phyloP scores from a whole-genome alignment of 2,113 vertebrate species.

The Neopipo cinnamomea region DNA sequence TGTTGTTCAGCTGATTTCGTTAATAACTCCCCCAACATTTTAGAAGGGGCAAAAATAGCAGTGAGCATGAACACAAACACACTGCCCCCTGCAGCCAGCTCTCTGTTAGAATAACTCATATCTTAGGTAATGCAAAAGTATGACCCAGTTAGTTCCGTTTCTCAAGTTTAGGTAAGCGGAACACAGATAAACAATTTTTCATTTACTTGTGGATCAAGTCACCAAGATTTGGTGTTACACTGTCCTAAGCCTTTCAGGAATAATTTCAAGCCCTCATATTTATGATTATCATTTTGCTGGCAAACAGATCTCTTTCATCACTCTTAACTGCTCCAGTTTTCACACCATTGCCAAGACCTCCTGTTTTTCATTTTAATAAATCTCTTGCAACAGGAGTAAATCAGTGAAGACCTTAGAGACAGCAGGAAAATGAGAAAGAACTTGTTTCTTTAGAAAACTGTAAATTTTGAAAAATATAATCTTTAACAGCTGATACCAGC shows the following conservation, averaged over 20 bases:
- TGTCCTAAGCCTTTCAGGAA: neutral
- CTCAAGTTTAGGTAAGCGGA: neutral
- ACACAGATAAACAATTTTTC: neutral
- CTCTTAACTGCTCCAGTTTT: neutral
- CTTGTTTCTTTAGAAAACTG: neutral
- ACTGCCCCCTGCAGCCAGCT: neutral
- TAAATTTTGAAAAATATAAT: neutral
- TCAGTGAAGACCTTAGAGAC: neutral
- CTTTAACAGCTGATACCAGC: neutral
- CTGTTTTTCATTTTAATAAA: neutral
- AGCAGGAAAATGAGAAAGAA: neutral
- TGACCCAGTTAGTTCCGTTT: neutral
- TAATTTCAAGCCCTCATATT: neutral
- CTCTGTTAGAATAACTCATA: neutral
- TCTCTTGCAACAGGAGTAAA: neutral
- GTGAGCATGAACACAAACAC: neutral
- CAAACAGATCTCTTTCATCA: neutral
- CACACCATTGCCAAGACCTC: neutral
- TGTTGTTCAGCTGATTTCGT: neutral
- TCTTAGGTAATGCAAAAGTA: neutral
- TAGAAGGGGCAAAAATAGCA: neutral
- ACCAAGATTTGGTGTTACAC: accelerated
- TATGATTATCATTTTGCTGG: neutral
- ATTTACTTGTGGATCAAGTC: neutral
- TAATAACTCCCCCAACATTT: neutral